Base-by-base conservation (phyloP, 2,888 invertebrate genomes). In the Dicycla oo region DNA sequence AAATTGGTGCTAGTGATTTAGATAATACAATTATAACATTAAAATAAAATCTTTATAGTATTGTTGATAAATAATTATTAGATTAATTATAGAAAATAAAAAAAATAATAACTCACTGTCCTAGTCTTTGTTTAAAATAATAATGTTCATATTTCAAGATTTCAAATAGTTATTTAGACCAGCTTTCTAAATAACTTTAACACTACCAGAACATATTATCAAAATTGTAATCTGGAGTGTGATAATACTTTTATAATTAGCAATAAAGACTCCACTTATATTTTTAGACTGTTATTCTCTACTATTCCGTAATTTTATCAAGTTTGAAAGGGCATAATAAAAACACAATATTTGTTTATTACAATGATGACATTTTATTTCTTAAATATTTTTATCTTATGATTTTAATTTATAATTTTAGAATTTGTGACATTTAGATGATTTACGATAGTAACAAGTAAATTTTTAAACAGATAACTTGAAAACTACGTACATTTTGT, bases 341-440 rank as follows among this genome's bases (percentile, higher is more conserved):
- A 73, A 85, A 61, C 67, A 80, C 81, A 75, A 69, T 51, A 58
- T 73, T 73, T 68, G 54, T 76, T 83, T 80, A 83, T 82, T 88
- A 84, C 82, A 88, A 86, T 88, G 79, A 87, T 84, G 87, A 84
- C 81, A 78, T 87, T 87, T 89, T 88, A 83, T 89, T 88, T 82
- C 69, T 86, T 80, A 84, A 80, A 86, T 86, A 88, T 65, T 78
- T 85, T 82, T 85, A 86, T 82, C 77, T 84, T 84, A 86, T 75
- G 62, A 75, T 81, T 83, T 62, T 78, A 82, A 81, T 85, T 85
- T 83, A 86, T 84, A 81, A 78, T 86, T 86, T 88, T 88, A 85
- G 75, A 86, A 87, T 86, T 84, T 85, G 78, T 87, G 88, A 89
- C 87, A 89, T 85, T 84, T 85, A 87, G 75, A 86, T 84, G 80